Conservation (phyloP, 2,797 vertebrate genomes). For the Podarcis lilfordi region DNA sequence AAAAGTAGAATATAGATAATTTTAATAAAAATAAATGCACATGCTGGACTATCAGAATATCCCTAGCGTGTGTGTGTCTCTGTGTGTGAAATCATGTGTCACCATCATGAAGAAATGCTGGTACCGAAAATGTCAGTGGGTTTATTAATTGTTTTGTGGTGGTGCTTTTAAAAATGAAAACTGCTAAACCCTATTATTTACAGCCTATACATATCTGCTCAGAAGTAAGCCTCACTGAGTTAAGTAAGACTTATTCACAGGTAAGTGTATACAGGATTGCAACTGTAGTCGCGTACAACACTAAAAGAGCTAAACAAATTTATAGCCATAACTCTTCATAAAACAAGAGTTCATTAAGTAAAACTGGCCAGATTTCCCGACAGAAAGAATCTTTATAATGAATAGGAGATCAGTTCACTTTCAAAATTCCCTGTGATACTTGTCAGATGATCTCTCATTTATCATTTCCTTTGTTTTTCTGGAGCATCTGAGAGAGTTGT, state of each 20-base stretch:
- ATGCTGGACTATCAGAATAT: not conserved
- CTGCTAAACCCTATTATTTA: not conserved
- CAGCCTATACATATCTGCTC: no score
- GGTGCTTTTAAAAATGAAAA: not conserved
- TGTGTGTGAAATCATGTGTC: no score
- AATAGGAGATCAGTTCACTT: constrained; percentile 15
- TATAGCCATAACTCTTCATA: not conserved
- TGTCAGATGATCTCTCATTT: not conserved
- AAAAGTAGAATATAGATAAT: not conserved
- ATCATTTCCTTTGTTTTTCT: not conserved
- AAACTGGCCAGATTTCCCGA: not conserved
- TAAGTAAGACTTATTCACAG: no score
- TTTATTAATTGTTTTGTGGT: not conserved
- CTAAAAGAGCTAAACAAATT: not conserved
- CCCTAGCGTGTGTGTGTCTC: no score
- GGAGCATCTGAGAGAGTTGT: constrained; percentile 1
- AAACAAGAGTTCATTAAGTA: not conserved
- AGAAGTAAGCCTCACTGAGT: no score
- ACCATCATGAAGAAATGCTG: no score
- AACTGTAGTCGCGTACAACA: not conserved
- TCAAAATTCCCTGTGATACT: not conserved
- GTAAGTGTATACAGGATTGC: no score
- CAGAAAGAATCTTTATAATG: constrained; percentile 15
- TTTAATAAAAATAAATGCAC: not conserved
- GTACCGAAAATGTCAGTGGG: not conserved